phyloP scores from a whole-genome alignment of 53 echinoderm and acorn worm genomes.

The Holothuria leucospilota region DNA sequence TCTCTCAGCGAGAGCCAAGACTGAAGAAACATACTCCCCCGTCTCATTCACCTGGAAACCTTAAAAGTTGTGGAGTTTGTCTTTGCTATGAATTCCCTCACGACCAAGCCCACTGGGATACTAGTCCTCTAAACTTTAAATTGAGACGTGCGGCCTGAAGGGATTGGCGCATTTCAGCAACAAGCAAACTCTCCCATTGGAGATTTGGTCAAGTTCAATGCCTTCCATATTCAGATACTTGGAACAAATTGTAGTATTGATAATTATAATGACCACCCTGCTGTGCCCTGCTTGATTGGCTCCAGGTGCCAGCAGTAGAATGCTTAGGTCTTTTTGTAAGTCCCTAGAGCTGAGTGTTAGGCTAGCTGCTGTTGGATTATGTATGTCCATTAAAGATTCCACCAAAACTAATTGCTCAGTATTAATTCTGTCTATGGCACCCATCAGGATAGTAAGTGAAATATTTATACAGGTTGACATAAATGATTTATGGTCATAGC shows the following conservation, averaged over 20 bases:
- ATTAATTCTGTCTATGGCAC: constrained; percentile 39
- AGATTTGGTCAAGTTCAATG: constrained; percentile 37
- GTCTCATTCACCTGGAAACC: too few species aligned
- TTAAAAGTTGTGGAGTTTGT: too few species aligned
- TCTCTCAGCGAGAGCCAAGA: too few species aligned
- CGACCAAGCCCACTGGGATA: too few species aligned
- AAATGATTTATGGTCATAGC: constrained; percentile 28
- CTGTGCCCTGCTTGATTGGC: constrained; percentile 37
- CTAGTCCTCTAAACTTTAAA: too few species aligned
- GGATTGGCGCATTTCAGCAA: too few species aligned
- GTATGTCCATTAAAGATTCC: constrained; percentile 16
- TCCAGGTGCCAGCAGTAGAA: constrained; percentile 14
- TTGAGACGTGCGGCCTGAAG: too few species aligned
- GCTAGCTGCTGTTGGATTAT: not conserved
- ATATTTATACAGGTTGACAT: constrained; percentile 36
- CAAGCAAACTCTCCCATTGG: not conserved
- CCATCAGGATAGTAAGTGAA: constrained; percentile 29
- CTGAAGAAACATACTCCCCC: too few species aligned
- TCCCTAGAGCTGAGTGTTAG: constrained; percentile 27
- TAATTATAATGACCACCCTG: constrained; percentile 49
- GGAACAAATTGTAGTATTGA: constrained; percentile 14
- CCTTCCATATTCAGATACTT: not conserved
- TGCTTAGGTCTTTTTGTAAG: constrained; percentile 3
- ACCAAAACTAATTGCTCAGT: constrained; percentile 36
- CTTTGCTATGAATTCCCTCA: too few species aligned